Conservation (phyloP, 2,797 vertebrate genomes). For the Bradypus variegatus region DNA sequence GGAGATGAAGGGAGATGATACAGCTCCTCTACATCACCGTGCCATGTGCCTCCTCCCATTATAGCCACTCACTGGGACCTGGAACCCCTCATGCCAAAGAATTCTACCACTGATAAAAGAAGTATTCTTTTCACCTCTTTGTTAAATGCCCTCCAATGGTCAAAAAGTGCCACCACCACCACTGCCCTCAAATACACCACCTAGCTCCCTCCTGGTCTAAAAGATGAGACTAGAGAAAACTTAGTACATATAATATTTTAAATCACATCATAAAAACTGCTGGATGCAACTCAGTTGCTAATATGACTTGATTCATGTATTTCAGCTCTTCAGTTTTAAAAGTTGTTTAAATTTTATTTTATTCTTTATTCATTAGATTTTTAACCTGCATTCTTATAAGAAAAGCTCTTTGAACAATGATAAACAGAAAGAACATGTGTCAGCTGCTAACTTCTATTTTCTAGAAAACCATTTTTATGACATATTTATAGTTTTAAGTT, state of each 20-base stretch:
- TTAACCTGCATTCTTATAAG: not conserved
- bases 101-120: not conserved
- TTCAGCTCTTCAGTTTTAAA: conserved; percentile 15
- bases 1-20: not conserved
- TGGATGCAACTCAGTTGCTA: not conserved
- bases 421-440: not conserved
- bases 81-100: not conserved
- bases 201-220: not conserved
- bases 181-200: not conserved
- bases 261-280: not conserved
- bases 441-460: not conserved
- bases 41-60: not conserved
- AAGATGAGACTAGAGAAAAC: not conserved
- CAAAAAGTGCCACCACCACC: not conserved
- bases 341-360: not conserved
- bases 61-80: not conserved
- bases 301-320: not conserved
- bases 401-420: not conserved
- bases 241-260: not conserved
- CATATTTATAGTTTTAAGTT: not conserved
- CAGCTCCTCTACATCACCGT: not conserved
- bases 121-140: not conserved
- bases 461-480: conserved; percentile 14
- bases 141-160: not conserved
- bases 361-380: conserved; percentile 3